Base-by-base conservation (phyloP, 1,140 invertebrate species). In the Zelostemma sp. region DNA sequence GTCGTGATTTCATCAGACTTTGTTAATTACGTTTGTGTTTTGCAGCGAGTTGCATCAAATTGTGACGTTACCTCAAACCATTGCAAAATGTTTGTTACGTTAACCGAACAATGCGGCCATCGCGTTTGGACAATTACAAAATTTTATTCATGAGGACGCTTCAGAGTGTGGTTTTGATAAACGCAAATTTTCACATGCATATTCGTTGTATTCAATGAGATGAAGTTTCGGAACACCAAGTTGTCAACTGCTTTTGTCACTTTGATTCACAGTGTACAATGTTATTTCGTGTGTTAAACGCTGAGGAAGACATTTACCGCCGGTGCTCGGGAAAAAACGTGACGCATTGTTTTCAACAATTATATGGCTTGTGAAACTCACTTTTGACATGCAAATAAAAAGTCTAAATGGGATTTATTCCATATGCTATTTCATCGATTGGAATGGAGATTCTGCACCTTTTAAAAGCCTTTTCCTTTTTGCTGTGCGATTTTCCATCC, bases 181-280 rank as follows among this genome's bases (percentile, higher is more conserved):
- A 15, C 58, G 68, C 41, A 54, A 61, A 71, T 62, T 71, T 71
- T 66, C 62, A 6, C 62, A 71, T 71, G 63, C 68, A 71, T 71
- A 71, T 71, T 71, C 68, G 62, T 66, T 57, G 46, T 62, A 71
- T 71, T 63, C 68, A 66, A 71, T 59, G 68, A 63, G 63, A 63
- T 66, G 40, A 63, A 71, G 49, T 71, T 71, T 63, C 43, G 35
- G 9, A 55, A 56, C 59, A 51, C 31, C 57, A 38, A 65, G 63
- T 72, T 67, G 63, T 71, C 68, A 64, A 50, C 60, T 67, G 68
- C 33, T 56, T 43, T 47, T 51, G 62, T 71, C 59, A 71, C 25
- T 66, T 62, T 54, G 62, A 65, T 64, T 65, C 58, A 46, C 35
- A 62, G 53, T 19, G 43, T 63, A 18, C 14, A 55, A 31, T 58